Evolutionary conservation across 2,797 vertebrate species (phyloP), one percentile per base, ranked within the genome.

Genomic region (Arrhamphus sclerolepis): DNA sequence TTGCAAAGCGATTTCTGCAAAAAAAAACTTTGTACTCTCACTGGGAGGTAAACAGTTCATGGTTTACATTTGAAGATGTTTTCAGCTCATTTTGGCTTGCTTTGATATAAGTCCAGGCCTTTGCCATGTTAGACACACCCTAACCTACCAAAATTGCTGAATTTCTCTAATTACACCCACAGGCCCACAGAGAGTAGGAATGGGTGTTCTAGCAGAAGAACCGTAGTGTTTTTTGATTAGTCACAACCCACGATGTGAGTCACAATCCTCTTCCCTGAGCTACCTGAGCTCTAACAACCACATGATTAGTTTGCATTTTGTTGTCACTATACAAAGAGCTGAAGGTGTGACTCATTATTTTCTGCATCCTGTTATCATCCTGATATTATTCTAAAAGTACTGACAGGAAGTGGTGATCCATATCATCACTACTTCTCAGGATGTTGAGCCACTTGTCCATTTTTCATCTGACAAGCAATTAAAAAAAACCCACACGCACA

Each of bases 11-110:
- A 20, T 59, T 52, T 72, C 50, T 59, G n/a, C n/a, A 31, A 5
- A 55, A 39, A 18, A 20, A 80, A 71, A 87, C 84, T 77, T 87
- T 87, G 87, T 70, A 63, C 84, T 29, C 22, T 57, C 24, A 46
- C 17, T 13, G 7, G 20, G 47, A 60, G 72, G 62, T 71, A 80
- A 82, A 78, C 48, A 70, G 43, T 60, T 21, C 17, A 43, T 63
- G 18, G 61, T 72, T 75, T 65, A 62, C 39, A 58, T 68, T 57
- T 55, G 43, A 55, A 58, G 28, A 38, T 38, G 11, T 38, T 34
- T 38, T 38, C 14, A 34, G 40, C 2, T 18, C 1, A 51, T 40
- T 65, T 22, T 31, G 14, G 26, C 56, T 66, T 62, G 17, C 54
- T 48, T 53, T 66, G 31, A 61, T 48, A 31, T 9, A 18, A 18